Base-by-base conservation (phyloP, 1,140 invertebrate species). In the Druon quercuslanigerum region DNA sequence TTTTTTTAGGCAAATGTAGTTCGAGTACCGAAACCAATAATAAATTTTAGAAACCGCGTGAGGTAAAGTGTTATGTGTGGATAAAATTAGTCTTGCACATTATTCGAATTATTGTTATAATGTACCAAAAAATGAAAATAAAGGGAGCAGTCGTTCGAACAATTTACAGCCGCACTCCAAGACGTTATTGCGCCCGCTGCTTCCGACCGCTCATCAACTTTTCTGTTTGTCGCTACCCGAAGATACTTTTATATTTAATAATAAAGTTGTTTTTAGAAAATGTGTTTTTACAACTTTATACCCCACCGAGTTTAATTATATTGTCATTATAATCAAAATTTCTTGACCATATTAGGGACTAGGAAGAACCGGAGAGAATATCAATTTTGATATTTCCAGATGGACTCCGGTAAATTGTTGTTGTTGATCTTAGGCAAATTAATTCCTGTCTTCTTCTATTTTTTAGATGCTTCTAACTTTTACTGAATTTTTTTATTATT, bases 201-300 rank as follows among this genome's bases (percentile, higher is more conserved):
- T 78, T 78, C 75, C 72, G 71, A 75, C 50, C 57, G 66, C 40
- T 78, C 73, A 75, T 74, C 50, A 50, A 83, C 46, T 54, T 78
- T 75, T 57, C 76, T 79, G 78, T 80, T 82, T 51, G 70, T 76
- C 50, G 75, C 66, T 66, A 80, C 40, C 51, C 56, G 73, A 77
- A 74, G 50, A 79, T 72, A 72, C 51, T 20, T 74, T 40, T 76
- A 74, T 50, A 74, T 78, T 76, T 77, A 82, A 56, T 74, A 80
- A 77, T 80, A 80, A 76, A 79, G 72, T 79, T 82, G 77, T 75
- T 79, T 79, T 77, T 81, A 73, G 51, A 56, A 56, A 11, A 51
- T 57, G 7, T 74, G 19, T 75, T 19, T 40, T 33, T 17, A 19
- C 56, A 54, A 3, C 51, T 17, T n/a, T 17, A 46, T 72, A 17